Conservation (phyloP, 1,140 invertebrate genomes). For the Arion vulgaris region DNA sequence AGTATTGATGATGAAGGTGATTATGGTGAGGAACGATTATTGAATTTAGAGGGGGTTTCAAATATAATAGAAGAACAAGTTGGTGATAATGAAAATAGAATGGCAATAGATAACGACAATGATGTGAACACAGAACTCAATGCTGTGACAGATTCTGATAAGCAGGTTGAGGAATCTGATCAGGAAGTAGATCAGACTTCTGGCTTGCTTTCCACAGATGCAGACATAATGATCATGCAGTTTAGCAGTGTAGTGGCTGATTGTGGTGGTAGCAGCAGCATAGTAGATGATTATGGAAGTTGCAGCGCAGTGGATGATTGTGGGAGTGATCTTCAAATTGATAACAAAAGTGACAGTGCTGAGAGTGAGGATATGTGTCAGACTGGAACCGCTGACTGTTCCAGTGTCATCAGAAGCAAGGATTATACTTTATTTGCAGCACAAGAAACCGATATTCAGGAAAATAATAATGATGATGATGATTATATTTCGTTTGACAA, state of each 20-base stretch:
- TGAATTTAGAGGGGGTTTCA: not conserved
- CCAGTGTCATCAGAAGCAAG: not conserved
- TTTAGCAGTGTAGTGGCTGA: too few relatives aligned
- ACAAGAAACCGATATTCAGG: conserved; percentile 16
- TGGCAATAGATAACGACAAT: conserved; percentile 5
- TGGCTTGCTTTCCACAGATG: not conserved
- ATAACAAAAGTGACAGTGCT: not conserved
- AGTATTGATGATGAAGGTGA: not conserved
- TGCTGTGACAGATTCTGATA: not conserved
- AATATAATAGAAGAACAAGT: not conserved
- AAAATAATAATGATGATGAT: conserved; percentile 27
- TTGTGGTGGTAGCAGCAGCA: too few relatives aligned
- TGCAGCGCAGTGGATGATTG: not conserved
- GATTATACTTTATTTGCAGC: conserved; percentile 19
- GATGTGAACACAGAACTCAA: not conserved
- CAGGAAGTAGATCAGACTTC: not conserved
- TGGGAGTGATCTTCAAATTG: not conserved
- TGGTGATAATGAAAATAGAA: not conserved
- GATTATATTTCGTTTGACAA: conserved; percentile 17
- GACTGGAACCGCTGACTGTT: not conserved
- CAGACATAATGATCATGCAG: conserved; percentile 32
- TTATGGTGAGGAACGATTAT: conserved; percentile 7
- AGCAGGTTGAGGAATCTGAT: not conserved
- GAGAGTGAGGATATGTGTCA: not conserved
- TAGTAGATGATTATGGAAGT: too few relatives aligned